These are phyloP conservation scores for Physocephala rufipes DNA, from an alignment of 2,888 invertebrate genomes.

Conservation along the genomic window DNA sequence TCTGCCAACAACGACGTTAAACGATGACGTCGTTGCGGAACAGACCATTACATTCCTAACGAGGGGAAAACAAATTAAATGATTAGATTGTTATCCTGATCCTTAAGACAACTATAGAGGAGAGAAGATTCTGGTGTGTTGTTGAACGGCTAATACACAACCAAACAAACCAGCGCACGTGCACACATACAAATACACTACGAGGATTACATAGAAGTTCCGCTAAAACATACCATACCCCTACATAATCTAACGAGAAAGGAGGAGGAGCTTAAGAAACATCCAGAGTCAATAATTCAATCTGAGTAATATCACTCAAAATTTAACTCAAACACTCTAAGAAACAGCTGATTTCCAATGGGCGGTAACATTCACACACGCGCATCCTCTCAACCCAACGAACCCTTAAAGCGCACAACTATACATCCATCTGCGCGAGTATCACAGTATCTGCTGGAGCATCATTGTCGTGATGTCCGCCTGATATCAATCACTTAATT, in stretches of 20 bases:
- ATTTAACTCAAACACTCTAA: slow-evolving; percentile 15
- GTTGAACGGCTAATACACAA: background rate
- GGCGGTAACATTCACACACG: slow-evolving; percentile 47
- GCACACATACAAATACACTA: background rate
- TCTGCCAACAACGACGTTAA: background rate
- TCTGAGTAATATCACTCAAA: slow-evolving; percentile 30
- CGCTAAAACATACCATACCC: background rate
- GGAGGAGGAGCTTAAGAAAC: slow-evolving; percentile 11
- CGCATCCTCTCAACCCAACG: background rate
- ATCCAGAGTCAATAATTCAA: background rate
- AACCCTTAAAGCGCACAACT: background rate
- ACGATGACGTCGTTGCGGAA: slow-evolving; percentile 53
- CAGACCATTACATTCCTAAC: slow-evolving; percentile 65
- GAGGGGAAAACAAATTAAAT: slow-evolving; percentile 66
- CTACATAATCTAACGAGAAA: background rate
- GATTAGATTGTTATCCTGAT: slow-evolving; percentile 65
- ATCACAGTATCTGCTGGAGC: slow-evolving; percentile 6
- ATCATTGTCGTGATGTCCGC: background rate
- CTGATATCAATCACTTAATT: too few relatives aligned
- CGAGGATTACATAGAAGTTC: background rate
- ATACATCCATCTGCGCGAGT: slow-evolving; percentile 4
- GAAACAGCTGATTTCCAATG: slow-evolving; percentile 45
- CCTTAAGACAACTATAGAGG: slow-evolving; percentile 54
- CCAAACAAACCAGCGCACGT: slow-evolving; percentile 9
- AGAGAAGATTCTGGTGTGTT: slow-evolving; percentile 25